phyloP scores from a whole-genome alignment of 2,888 invertebrate species.

The Rhagium mordax region DNA sequence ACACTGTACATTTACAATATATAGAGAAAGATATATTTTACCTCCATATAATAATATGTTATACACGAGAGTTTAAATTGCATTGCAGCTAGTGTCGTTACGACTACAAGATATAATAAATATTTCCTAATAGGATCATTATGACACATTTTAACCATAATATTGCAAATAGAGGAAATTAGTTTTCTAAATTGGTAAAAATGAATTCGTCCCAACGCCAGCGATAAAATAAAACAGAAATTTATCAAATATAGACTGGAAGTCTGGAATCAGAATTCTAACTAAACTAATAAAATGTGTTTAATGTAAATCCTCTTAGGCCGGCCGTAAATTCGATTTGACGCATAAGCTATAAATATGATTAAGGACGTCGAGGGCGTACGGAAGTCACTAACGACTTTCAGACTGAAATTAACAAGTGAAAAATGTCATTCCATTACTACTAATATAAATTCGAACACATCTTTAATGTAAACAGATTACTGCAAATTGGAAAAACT shows the following conservation, averaged over 20 bases:
- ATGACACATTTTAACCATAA: too few relatives aligned
- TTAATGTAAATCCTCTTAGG: slow-evolving; percentile 38
- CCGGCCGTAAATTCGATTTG: slow-evolving; percentile 57
- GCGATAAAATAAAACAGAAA: slow-evolving; percentile 21
- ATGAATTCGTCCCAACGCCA: background rate
- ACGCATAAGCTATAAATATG: slow-evolving; percentile 59
- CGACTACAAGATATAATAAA: too few relatives aligned
- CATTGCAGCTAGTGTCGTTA: too few relatives aligned
- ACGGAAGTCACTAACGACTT: slow-evolving; percentile 52
- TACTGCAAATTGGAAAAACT: slow-evolving; percentile 3
- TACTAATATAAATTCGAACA: slow-evolving; percentile 28
- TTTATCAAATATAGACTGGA: slow-evolving; percentile 33
- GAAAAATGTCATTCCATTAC: slow-evolving; percentile 35
- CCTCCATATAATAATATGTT: too few relatives aligned
- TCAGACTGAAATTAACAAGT: slow-evolving; percentile 37
- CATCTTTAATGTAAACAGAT: slow-evolving; percentile 30
- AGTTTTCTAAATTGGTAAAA: background rate
- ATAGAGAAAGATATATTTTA: too few relatives aligned
- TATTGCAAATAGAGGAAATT: too few relatives aligned
- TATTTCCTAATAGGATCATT: too few relatives aligned
- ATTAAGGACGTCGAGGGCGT: slow-evolving; percentile 51
- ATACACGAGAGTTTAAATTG: too few relatives aligned
- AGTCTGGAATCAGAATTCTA: slow-evolving; percentile 32
- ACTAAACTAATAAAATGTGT: slow-evolving; percentile 37
- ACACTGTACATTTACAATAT: too few relatives aligned